Base-by-base conservation (phyloP, 2,888 invertebrate species). In the Pseudococcus viburni region DNA sequence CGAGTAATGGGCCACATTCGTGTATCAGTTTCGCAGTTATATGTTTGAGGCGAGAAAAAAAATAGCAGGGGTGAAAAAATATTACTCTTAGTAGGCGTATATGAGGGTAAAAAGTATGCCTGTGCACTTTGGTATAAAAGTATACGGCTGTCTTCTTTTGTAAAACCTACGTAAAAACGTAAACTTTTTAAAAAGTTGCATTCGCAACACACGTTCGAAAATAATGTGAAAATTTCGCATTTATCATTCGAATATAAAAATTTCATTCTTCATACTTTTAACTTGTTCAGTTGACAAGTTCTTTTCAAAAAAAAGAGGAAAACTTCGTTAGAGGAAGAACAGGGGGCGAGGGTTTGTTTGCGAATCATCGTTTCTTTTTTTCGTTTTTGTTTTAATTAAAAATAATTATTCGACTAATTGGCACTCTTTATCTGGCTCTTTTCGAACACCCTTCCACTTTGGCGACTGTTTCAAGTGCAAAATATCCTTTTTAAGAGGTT, bases 181-280 rank as follows among this genome's bases (percentile, higher is more conserved):
- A 77, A 77, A 77, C 39, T 77, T 77, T 77, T 77, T 77, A 39
- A 33, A 77, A 77, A 77, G 39, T 77, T 77, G 77, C 77, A 77
- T 77, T 42, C 9, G 42, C 42, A 39, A 77, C 64, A 33, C 19
- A 73, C 12, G 77, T 33, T 77, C 39, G 77, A 77, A 77, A 11
- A 39, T 77, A 77, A 77, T 39, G 33, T 15, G 77, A 19, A 77
- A 77, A 77, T 77, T 77, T 77, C 39, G 77, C 77, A 77, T 77
- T 77, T 39, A 77, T 77, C 77, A 77, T 77, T 33, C 77, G 39
- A 39, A 77, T 39, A 17, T n/a, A 39, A 42, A 77, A 22, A 22
- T 64, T 64, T 22, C 22, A 64, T 22, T 64, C 22, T 7, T 64
- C 64, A 19, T 64, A 22, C 11, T 64, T 64, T 64, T 1, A 64